Conservation (phyloP, 1,140 invertebrate species). For the Augochlora pura region DNA sequence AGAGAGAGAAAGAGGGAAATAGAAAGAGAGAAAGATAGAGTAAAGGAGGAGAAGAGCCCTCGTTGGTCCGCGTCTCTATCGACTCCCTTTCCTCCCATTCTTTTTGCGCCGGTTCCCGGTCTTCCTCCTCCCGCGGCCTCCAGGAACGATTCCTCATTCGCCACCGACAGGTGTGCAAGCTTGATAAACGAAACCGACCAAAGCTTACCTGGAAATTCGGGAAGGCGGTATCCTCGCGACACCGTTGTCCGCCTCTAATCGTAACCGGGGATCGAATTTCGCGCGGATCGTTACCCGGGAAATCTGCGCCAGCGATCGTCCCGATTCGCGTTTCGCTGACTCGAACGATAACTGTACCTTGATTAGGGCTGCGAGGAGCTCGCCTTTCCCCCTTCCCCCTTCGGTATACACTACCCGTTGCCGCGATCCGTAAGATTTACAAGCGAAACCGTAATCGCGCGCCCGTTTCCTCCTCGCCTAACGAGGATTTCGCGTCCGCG, state of each 20-base stretch:
- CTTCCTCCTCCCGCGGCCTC: constrained; percentile 27
- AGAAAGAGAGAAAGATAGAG: too few species aligned
- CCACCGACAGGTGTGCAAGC: constrained; percentile 59
- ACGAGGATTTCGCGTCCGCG: neutral
- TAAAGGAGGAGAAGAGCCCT: neutral
- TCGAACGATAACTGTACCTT: constrained; percentile 30
- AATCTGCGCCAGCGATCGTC: neutral
- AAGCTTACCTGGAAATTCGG: constrained; percentile 46
- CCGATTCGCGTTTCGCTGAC: constrained; percentile 18
- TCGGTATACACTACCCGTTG: too few species aligned
- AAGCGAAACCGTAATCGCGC: neutral
- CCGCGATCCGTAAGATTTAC: neutral
- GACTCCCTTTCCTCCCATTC: constrained; percentile 23
- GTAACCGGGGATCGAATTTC: constrained; percentile 44
- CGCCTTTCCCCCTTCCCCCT: too few species aligned
- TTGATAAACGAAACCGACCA: constrained; percentile 50
- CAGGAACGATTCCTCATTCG: constrained; percentile 57
- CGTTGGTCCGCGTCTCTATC: constrained; percentile 9
- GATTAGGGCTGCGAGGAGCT: neutral
- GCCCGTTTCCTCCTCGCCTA: neutral
- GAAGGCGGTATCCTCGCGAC: neutral
- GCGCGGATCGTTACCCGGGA: constrained; percentile 28
- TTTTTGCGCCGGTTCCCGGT: constrained; percentile 4
- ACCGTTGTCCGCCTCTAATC: constrained; percentile 24
- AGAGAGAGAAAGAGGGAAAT: neutral